Evolutionary conservation across 2,113 vertebrate species (phyloP).

Genomic region (Platycercus adscitus): DNA sequence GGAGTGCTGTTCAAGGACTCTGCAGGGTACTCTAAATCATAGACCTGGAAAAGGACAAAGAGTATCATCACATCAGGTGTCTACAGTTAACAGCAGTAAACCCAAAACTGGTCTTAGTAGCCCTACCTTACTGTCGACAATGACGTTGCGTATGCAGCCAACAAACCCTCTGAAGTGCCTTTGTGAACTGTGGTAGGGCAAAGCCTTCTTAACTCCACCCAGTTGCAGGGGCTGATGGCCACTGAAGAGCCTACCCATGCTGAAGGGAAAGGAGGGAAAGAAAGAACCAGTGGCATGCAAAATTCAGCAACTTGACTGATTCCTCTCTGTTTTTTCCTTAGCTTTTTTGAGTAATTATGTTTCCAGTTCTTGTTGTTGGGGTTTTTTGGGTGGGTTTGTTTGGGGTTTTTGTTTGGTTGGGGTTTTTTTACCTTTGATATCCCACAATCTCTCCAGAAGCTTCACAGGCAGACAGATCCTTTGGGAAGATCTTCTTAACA

Average conservation of each 20-base stretch:
- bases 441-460: constrained; percentile 80
- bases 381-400: neutral
- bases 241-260: constrained; percentile 74
- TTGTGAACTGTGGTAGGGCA: constrained; percentile 43
- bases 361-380: neutral
- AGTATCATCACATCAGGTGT: neutral
- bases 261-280: neutral
- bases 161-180: constrained; percentile 78
- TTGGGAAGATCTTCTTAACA: constrained; percentile 55
- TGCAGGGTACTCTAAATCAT: constrained; percentile 82
- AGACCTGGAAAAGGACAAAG: constrained; percentile 74
- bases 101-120: neutral
- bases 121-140: constrained; percentile 85
- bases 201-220: constrained; percentile 83
- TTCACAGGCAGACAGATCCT: constrained; percentile 80
- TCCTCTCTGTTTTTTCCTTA: accelerated
- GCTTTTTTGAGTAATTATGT: neutral
- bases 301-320: neutral
- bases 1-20: constrained; percentile 84
- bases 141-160: constrained; percentile 86
- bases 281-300: neutral
- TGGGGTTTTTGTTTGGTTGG: too few relatives aligned
- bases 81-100: neutral
- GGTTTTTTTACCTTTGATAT: constrained; percentile 75
- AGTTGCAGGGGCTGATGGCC: constrained; percentile 87